These are phyloP conservation scores for Drosophila gunungcola DNA, from an alignment of 1,140 invertebrate genomes.

Conservation along the genomic window DNA sequence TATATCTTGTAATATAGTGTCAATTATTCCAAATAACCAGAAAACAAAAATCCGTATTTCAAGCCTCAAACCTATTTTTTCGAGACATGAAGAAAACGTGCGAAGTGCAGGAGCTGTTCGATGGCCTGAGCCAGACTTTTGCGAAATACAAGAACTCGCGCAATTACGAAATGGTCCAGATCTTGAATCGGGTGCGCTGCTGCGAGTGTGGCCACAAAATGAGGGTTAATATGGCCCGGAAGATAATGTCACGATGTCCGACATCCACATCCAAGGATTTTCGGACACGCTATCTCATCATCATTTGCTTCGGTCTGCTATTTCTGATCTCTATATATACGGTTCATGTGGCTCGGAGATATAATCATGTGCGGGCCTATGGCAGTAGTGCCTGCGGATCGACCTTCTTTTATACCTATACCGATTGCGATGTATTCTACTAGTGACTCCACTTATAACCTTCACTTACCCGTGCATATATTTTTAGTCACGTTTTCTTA, in stretches of 20 bases:
- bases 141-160: constrained; percentile 15
- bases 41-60: not conserved
- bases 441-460: not conserved
- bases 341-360: constrained; percentile 16
- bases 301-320: constrained; percentile 8
- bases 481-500: not conserved
- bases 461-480: not conserved
- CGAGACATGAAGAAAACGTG: constrained; percentile 20
- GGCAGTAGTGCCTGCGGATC: constrained; percentile 45
- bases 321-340: constrained; percentile 11
- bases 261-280: not conserved
- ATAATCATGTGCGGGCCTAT: constrained; percentile 25
- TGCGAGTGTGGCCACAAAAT: constrained; percentile 48
- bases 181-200: constrained; percentile 41
- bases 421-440: constrained; percentile 49
- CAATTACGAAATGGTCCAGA: constrained; percentile 12
- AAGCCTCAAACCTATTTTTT: too few relatives aligned
- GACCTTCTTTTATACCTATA: constrained; percentile 37
- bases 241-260: not conserved
- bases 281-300: not conserved
- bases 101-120: constrained; percentile 32
- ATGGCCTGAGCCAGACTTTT: constrained; percentile 43
- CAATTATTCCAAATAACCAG: too few relatives aligned
- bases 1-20: too few relatives aligned
- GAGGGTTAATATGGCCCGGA: not conserved